Conservation (phyloP, 2,888 invertebrate genomes). For the Palloptera scutellata region DNA sequence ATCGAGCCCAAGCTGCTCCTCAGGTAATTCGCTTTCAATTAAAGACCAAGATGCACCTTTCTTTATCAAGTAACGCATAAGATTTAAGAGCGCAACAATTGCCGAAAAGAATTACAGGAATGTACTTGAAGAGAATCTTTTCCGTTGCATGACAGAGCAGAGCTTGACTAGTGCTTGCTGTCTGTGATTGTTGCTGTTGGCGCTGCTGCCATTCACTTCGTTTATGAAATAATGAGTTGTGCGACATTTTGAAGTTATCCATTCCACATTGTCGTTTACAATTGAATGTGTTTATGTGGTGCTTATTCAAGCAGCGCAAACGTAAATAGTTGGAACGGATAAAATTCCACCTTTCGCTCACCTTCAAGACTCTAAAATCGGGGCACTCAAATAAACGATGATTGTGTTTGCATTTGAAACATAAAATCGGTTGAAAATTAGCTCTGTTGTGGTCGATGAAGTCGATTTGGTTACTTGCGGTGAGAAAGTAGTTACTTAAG, state of each 20-base stretch:
- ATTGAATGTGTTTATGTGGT: background rate
- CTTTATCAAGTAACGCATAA: constrained; percentile 35
- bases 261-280: constrained; percentile 12
- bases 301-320: background rate
- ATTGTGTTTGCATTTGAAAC: background rate
- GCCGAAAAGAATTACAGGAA: constrained; percentile 27
- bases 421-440: background rate
- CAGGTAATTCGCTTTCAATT: constrained; percentile 33
- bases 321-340: constrained; percentile 1
- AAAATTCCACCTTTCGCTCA: background rate
- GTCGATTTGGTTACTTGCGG: background rate
- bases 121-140: constrained; percentile 25
- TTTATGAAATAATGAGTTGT: constrained; percentile 10
- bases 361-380: background rate
- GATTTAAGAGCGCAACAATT: constrained; percentile 23
- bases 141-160: constrained; percentile 5
- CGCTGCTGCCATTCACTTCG: background rate
- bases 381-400: background rate
- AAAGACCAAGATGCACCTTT: no score
- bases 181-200: background rate
- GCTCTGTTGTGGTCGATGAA: background rate
- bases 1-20: constrained; percentile 26
- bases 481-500: no score
- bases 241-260: constrained; percentile 13
- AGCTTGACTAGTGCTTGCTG: no score